Conservation (phyloP, 2,888 invertebrate genomes). For the Limenitis camilla region DNA sequence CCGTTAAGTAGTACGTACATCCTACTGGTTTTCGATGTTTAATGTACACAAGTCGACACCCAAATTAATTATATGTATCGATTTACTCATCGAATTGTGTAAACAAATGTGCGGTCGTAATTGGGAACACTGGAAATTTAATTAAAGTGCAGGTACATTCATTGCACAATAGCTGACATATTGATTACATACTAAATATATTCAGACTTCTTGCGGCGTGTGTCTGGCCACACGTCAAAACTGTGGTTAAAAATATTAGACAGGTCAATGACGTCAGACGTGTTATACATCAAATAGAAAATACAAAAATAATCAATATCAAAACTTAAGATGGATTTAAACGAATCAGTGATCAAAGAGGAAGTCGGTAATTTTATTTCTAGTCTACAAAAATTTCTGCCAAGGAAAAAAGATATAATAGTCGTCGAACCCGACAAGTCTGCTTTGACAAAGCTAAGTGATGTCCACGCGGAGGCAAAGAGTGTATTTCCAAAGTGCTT, state of each 20-base stretch:
- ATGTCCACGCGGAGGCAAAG: slow-evolving; percentile 60
- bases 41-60: background rate
- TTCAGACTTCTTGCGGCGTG: slow-evolving; percentile 49
- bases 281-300: slow-evolving; percentile 45
- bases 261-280: slow-evolving; percentile 61
- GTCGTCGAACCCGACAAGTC: slow-evolving; percentile 38
- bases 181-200: slow-evolving; percentile 24
- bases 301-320: slow-evolving; percentile 29
- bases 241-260: slow-evolving; percentile 55
- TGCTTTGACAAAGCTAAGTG: slow-evolving; percentile 45
- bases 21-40: background rate
- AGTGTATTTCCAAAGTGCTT: slow-evolving; percentile 63
- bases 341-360: slow-evolving; percentile 54
- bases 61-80: slow-evolving; percentile 3
- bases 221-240: slow-evolving; percentile 50
- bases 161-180: slow-evolving; percentile 16
- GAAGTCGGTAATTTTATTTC: slow-evolving; percentile 56
- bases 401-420: slow-evolving; percentile 55
- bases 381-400: slow-evolving; percentile 53
- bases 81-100: slow-evolving; percentile 1
- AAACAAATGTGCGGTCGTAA: background rate
- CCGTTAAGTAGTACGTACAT: too few species aligned
- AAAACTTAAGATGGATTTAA: slow-evolving; percentile 54
- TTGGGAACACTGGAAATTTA: slow-evolving; percentile 3
- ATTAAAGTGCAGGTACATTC: background rate